Base-by-base conservation (phyloP, 2,888 invertebrate genomes). In the Alviniconcha strummeri region DNA sequence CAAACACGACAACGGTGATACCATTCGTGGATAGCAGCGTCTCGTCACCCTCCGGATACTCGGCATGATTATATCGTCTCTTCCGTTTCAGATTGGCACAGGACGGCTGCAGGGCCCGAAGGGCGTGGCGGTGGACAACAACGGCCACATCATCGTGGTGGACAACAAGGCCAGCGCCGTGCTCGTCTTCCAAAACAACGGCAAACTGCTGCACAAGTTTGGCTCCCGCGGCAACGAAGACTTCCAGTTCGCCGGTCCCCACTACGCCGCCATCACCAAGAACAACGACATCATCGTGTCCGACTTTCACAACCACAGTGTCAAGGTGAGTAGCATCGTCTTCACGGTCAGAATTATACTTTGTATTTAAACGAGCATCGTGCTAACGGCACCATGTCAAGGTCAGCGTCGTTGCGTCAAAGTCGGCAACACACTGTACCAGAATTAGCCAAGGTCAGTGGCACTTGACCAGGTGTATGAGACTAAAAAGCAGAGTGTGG, bases 241-340 rank as follows among this genome's bases (percentile, higher is more conserved):
- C 57, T 92, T 93, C 77, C 94, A 94, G 89, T 94, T 95, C 88
- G 94, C 95, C n/a, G 95, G 95, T 17, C 95, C 95, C 13, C 95
- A 95, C 89, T 95, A 94, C 89, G 94, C 94, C n/a, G 94, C 95
- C 11, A 93, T 95, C 67, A 94, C 94, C 88, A 92, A 93, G 75
- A 92, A 92, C 85, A 94, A 94, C 86, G 94, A 94, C 86, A 94
- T 95, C 83, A 92, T 94, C 69, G 93, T 95, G 13, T 94, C 95
- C 6, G 95, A 95, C 89, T 95, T 95, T 89, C 95, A 95, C 90
- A 94, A 95, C 89, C 95, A 95, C 89, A 94, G 94, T 88, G 93
- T 95, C 81, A 94, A 95, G 90, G 80, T 80, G 5, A 8, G 77
- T 19, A 36, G 36, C 36, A 36, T 36, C 36, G 36, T 36, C 3